A percentile compares a stretch with the other conserved stretches of the same genome.
These are phyloP conservation scores for Hemibagrus guttatus DNA, from an alignment of 2,797 vertebrate genomes.

Conservation along the genomic window DNA sequence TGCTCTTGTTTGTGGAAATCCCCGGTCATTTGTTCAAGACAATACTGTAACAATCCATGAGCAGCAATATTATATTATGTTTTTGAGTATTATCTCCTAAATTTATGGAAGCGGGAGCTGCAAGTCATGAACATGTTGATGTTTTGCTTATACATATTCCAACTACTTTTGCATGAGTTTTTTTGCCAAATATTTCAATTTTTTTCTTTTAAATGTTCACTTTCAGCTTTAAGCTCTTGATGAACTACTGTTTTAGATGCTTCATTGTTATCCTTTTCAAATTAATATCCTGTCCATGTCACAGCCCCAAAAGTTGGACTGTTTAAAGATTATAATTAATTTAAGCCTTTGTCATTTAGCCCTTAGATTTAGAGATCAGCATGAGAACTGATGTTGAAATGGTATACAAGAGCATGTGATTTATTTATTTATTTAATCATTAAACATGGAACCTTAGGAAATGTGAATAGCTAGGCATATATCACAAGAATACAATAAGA, in stretches of 20 bases:
- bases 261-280: neutral
- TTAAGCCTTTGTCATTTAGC: neutral
- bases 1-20: slow-evolving; percentile 73
- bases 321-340: neutral
- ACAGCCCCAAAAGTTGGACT: neutral
- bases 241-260: neutral
- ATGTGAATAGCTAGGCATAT: neutral
- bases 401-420: too few species aligned
- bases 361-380: neutral
- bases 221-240: neutral
- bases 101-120: neutral
- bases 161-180: neutral
- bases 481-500: neutral
- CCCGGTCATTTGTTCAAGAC: slow-evolving; percentile 68
- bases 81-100: neutral
- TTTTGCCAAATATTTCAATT: neutral
- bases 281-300: neutral
- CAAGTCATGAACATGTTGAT: neutral
- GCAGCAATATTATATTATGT: neutral
- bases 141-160: neutral
- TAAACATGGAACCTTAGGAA: neutral
- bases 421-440: too few species aligned
- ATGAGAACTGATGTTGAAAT: neutral
- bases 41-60: slow-evolving; percentile 35
- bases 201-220: neutral